These are phyloP conservation scores for Ceyx melanurus DNA, from an alignment of 2,113 vertebrate genomes.

Conservation along the genomic window DNA sequence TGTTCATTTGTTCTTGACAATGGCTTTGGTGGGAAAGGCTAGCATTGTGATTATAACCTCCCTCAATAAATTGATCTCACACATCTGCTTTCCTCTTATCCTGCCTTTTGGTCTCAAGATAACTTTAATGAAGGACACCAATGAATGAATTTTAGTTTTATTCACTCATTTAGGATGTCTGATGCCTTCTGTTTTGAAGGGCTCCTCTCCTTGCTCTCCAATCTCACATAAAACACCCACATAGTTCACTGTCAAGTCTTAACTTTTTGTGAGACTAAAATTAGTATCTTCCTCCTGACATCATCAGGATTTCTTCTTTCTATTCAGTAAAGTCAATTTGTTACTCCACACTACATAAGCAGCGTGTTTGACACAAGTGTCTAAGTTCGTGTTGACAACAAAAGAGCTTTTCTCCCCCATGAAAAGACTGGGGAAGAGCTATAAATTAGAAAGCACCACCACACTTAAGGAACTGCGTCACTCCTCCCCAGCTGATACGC, in stretches of 20 bases:
- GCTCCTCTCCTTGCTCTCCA: neutral
- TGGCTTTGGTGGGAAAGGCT: neutral
- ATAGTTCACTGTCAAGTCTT: neutral
- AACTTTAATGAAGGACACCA: neutral
- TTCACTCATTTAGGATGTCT: neutral
- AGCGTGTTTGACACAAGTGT: neutral
- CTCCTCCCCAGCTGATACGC: neutral
- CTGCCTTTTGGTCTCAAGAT: neutral
- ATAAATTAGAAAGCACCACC: neutral
- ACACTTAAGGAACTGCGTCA: neutral
- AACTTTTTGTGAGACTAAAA: neutral
- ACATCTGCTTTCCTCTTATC: neutral
- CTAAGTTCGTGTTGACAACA: neutral
- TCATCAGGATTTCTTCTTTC: neutral
- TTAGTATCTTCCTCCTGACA: neutral
- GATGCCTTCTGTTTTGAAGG: neutral
- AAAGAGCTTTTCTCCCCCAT: neutral
- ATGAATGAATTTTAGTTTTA: neutral
- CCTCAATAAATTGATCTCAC: neutral
- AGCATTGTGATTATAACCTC: neutral
- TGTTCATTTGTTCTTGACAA: neutral
- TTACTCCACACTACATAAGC: neutral
- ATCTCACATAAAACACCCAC: neutral
- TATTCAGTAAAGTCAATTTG: neutral
- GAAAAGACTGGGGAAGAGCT: neutral